phyloP scores from a whole-genome alignment of 2,113 vertebrate species.

The Mastomys natalensis region DNA sequence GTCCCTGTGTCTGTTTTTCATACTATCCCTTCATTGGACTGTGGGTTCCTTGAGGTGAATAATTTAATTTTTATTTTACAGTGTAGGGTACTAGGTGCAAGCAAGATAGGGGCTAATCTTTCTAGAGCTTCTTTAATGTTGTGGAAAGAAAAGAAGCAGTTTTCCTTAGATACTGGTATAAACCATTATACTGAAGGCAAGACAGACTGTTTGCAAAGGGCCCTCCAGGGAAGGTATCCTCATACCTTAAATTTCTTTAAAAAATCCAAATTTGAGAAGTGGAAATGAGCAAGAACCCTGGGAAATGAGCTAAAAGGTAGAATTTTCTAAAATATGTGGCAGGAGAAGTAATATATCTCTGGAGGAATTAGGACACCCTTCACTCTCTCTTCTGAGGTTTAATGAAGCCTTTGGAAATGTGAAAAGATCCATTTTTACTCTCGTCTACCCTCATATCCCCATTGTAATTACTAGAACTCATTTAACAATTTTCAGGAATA shows the following conservation, averaged over 20 bases:
- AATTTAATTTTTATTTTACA: background rate
- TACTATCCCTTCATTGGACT: background rate
- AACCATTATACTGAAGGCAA: background rate
- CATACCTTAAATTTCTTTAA: background rate
- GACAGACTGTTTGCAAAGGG: background rate
- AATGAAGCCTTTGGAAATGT: constrained; percentile 17
- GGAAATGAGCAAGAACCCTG: background rate
- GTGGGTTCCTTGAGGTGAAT: background rate
- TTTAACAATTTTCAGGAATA: constrained; percentile 35
- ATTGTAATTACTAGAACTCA: constrained; percentile 45
- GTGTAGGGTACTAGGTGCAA: background rate
- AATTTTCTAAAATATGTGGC: background rate
- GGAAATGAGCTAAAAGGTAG: background rate
- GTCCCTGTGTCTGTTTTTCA: background rate
- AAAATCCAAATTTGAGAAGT: background rate
- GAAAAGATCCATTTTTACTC: constrained; percentile 20
- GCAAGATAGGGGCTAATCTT: background rate
- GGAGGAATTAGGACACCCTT: background rate
- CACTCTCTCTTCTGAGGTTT: constrained; percentile 39
- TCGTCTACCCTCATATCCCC: background rate
- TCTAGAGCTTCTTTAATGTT: background rate
- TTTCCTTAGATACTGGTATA: background rate
- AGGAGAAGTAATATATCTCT: constrained; percentile 9
- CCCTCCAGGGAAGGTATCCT: background rate
- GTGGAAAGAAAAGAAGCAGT: background rate